Conservation (phyloP, 2,113 vertebrate genomes). For the Corythoichthys haematopterus region DNA sequence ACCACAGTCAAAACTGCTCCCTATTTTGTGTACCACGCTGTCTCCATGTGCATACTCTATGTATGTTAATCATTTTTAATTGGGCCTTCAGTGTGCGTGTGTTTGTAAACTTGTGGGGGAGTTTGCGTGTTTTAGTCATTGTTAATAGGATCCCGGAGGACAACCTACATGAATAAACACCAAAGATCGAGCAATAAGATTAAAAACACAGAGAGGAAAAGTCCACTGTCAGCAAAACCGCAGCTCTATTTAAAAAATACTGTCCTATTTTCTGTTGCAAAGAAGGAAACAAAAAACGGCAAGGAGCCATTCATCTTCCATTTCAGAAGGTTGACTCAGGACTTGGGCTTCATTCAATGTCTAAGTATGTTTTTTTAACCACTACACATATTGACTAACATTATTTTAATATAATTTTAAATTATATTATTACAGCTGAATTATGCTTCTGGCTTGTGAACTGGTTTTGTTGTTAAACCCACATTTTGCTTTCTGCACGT, state of each 20-base stretch:
- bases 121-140: conserved; percentile 14
- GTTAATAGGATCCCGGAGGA: conserved; percentile 29
- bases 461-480: neutral
- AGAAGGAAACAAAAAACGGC: neutral
- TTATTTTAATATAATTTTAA: neutral
- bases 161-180: conserved; percentile 14
- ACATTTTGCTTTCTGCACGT: neutral
- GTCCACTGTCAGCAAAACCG: neutral
- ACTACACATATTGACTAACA: neutral
- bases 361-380: neutral
- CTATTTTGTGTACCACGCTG: neutral
- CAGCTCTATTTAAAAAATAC: neutral
- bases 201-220: conserved; percentile 6
- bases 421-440: neutral
- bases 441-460: neutral
- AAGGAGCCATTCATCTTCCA: neutral
- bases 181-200: conserved; percentile 1
- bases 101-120: neutral
- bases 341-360: neutral
- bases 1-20: neutral
- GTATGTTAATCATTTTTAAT: conserved; percentile 24
- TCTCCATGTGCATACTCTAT: neutral
- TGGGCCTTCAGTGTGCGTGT: conserved; percentile 1
- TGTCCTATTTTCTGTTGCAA: neutral
- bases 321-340: neutral